Conservation (phyloP, 2,888 invertebrate genomes). For the Furcula furcula region DNA sequence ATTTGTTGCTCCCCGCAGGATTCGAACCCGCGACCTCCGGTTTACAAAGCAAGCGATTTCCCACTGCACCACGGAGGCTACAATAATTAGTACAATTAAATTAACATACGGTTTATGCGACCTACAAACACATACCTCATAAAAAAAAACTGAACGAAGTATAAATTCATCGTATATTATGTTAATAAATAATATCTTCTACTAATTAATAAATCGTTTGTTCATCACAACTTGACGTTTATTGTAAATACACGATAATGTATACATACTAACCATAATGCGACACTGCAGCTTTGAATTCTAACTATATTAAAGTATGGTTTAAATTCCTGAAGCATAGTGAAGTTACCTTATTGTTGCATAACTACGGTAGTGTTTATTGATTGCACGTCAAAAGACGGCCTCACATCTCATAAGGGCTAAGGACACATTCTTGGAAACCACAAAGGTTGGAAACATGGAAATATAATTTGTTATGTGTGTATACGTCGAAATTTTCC, state of each 20-base stretch:
- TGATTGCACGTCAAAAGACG: conserved; percentile 28
- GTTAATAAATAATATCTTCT: conserved; percentile 38
- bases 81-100: neutral
- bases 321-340: neutral
- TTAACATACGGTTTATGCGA: neutral
- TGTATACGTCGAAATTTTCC: conserved; percentile 24
- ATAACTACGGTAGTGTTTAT: conserved; percentile 15
- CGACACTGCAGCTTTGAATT: neutral
- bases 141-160: conserved; percentile 9
- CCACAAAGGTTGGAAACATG: conserved; percentile 22
- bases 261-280: neutral
- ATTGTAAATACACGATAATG: neutral
- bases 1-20: too few species aligned
- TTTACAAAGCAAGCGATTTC: too few species aligned
- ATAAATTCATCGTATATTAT: conserved; percentile 34
- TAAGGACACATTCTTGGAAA: conserved; percentile 41
- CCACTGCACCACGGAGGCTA: too few species aligned
- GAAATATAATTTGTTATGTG: conserved; percentile 18
- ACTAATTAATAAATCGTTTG: conserved; percentile 35
- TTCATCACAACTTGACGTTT: conserved; percentile 12
- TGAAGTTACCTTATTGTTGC: neutral
- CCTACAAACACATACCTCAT: neutral
- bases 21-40: too few species aligned
- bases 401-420: conserved; percentile 31
- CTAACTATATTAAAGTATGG: neutral